Conservation (phyloP, 2,797 vertebrate genomes). For the Sebastolobus altivelis region DNA sequence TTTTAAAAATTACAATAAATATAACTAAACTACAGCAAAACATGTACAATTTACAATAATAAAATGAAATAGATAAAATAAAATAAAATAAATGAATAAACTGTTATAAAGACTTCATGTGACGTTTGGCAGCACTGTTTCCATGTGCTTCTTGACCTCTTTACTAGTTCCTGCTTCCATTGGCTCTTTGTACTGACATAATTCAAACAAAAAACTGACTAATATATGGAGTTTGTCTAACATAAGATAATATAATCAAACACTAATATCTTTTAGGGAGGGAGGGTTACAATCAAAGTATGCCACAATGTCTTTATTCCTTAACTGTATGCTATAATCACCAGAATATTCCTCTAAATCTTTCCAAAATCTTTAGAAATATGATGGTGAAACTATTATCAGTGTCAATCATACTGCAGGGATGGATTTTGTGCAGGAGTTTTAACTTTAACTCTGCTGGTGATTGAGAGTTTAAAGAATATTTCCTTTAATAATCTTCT, state of each 20-base stretch:
- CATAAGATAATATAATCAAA: background rate
- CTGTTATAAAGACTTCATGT: background rate
- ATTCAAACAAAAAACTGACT: background rate
- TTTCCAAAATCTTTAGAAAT: background rate
- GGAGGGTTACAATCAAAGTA: background rate
- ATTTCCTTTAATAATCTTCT: background rate
- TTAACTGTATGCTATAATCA: background rate
- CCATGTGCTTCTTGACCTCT: background rate
- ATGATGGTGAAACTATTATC: background rate
- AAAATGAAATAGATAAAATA: background rate
- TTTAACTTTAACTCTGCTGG: background rate
- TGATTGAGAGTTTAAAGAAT: too few species aligned
- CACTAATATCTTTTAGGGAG: background rate
- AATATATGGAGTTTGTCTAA: background rate
- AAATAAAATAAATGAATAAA: background rate
- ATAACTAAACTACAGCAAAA: background rate
- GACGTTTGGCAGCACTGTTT: background rate
- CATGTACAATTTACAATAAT: background rate
- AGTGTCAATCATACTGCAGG: background rate
- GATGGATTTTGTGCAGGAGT: background rate
- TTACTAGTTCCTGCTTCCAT: background rate
- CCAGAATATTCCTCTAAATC: background rate
- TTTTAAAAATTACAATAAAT: fast-evolving
- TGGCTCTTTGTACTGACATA: background rate
- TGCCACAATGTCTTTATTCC: background rate